Base-by-base conservation (phyloP, 2,113 vertebrate genomes). In the Pygoscelis antarcticus region DNA sequence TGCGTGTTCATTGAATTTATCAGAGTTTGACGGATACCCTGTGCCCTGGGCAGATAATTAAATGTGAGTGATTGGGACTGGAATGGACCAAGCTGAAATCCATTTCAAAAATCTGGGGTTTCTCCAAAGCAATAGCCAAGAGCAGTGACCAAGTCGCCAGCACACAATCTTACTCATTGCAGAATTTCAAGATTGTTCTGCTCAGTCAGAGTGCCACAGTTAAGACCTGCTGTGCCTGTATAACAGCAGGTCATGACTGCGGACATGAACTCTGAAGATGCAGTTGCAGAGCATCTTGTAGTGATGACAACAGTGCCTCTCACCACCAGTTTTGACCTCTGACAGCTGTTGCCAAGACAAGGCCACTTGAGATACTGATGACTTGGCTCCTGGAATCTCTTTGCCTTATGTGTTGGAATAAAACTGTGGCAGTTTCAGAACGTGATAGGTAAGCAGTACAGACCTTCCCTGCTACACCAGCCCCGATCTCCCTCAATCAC, bases 1-100 rank as follows among this genome's bases (percentile, higher is more conserved):
- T 96, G 68, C 87, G 88, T 38, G 64, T 90, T 96, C 71, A 46
- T 74, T 80, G 89, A 78, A 91, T 94, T 96, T 91, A 93, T 93
- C 83, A 78, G 79, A 62, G 46, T 77, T 77, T 91, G 91, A 96
- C 0, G 0, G 75, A 95, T 90, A 87, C 62, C 22, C 49, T 47
- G 78, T 68, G 82, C 93, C 87, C 89, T 23, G 8, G 64, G 91
- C 90, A 91, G 75, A 83, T 94, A 95, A 83, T 88, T 93, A 91
- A 88, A 80, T 32, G 17, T 94, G 94, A 97, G 44, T 86, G 78
- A 96, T 71, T 94, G 7, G 47, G 42, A 42, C 55, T 88, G 64
- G 82, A 96, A 91, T 18, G 38, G 84, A 93, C 71, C 58, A 55
- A 46, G 55, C 18, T 90, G 75, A 80, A 97, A 95, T 75, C 38